Evolutionary conservation across 2,113 vertebrate species (phyloP), one percentile per base, ranked within the genome.

Genomic region (Atlantisia rogersi): DNA sequence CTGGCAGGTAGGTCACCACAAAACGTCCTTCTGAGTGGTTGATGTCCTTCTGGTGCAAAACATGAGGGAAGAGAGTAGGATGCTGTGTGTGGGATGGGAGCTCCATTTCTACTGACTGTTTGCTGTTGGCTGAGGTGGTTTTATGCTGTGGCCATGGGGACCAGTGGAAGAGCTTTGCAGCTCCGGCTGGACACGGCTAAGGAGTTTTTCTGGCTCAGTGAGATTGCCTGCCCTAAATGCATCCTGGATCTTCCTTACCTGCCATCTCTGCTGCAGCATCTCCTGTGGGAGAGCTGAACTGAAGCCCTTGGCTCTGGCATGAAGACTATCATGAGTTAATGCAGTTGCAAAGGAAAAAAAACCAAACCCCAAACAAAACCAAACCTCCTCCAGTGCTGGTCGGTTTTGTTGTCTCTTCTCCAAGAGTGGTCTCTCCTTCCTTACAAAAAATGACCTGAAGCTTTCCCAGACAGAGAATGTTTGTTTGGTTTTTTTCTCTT

Each of bases 211-310:
- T 46, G 69, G 21, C 59, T 94, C 1, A 0, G 2, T 52, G 60
- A 19, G 39, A 11, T 93, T 65, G 32, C 8, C 21, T 21, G 29
- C 59, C 20, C 50, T 53, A 58, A 89, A 53, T 16, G 11, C 80
- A 53, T 8, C 35, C 32, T 53, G 63, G n/a, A 10, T 40, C 16
- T 21, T 84, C 81, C 32, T 67, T 44, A 15, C 12, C 14, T 2
- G 0, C 48, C 1, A 0, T 32, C 35, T 70, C 22, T 56, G 0
- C 67, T 37, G 5, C 0, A 0, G 46, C 50, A 15, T 83, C 55
- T 73, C 32, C 11, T 14, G n/a, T 64, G 60, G 31, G 22, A 59
- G 39, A 68, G 28, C 58, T 42, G 42, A 79, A 35, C 32, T 1
- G 0, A 70, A 80, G 55, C 9, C 71, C 24, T 10, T 2, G 2